A percentile compares a stretch with the other conserved stretches of the same genome.
phyloP scores from a whole-genome alignment of 2,888 invertebrate genomes.

The Fabriciana adippe region DNA sequence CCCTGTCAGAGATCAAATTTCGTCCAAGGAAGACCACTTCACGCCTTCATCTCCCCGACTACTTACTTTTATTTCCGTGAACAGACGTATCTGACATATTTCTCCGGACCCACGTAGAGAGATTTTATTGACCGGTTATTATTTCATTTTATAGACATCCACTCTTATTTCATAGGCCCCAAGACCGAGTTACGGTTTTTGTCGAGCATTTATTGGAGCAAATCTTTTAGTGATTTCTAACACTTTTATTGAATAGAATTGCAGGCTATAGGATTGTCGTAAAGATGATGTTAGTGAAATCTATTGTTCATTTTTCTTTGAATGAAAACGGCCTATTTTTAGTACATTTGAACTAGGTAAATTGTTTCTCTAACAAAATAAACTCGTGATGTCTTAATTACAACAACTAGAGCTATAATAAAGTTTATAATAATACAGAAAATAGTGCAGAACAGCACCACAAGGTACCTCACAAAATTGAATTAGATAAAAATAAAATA shows the following conservation, averaged over 20 bases:
- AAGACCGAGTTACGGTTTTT: constrained; percentile 73
- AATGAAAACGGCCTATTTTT: neutral
- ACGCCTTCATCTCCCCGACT: constrained; percentile 57
- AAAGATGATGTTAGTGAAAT: constrained; percentile 57
- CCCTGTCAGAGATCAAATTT: constrained; percentile 73
- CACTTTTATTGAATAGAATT: constrained; percentile 71
- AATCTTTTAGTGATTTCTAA: constrained; percentile 66
- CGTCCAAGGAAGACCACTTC: constrained; percentile 59
- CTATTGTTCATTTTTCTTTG: constrained; percentile 45
- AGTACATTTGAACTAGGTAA: neutral
- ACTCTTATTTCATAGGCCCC: constrained; percentile 78
- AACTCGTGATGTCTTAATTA: neutral
- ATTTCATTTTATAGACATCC: constrained; percentile 80
- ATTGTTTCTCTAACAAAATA: neutral
- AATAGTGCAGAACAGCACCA: constrained; percentile 17
- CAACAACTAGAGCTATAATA: too few species aligned
- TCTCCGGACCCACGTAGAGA: constrained; percentile 59
- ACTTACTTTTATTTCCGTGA: constrained; percentile 55
- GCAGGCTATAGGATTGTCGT: constrained; percentile 58
- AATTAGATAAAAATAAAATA: constrained; percentile 75
- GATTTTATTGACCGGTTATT: constrained; percentile 80
- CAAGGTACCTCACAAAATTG: constrained; percentile 64
- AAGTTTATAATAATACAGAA: too few species aligned
- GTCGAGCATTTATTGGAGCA: constrained; percentile 72
- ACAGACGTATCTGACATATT: constrained; percentile 76